Evolutionary conservation across 2,888 invertebrate genomes (phyloP), one percentile per base, ranked within the genome.

Genomic region (Ethmia dodecea): DNA sequence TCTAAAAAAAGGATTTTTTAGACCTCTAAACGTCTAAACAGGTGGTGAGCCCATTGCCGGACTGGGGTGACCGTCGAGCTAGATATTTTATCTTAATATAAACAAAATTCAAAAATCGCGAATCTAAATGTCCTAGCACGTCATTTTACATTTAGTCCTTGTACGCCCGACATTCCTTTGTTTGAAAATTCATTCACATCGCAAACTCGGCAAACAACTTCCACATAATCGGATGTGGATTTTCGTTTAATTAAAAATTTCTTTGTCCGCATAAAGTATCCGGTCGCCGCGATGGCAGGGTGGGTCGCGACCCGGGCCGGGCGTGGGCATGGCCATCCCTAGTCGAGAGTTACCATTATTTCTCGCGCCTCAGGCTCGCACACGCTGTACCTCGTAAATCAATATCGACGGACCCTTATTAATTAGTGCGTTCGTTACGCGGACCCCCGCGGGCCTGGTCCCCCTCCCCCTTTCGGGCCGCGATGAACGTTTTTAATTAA

Each of bases 381-480:
- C 61, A 65, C 70, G 67, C 64, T 62, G 60, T 55, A 55, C 74
- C 65, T 71, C 78, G 78, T 83, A 78, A 84, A 84, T 84, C 83
- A 83, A 84, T 84, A 84, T 83, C 78, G 78, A 64, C 77, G 74
- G 79, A 77, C 81, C 81, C 79, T 80, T 80, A 83, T 83, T 84
- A 84, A 84, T 84, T 84, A 83, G 81, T 79, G 80, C 80, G 81
- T 81, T 79, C 76, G 69, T 65, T 66, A 65, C 71, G 66, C 60
- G 64, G 63, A 65, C 68, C 61, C 63, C 61, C 63, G 61, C 61
- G 53, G 52, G 47, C 45, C 48, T 38, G 31, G 45, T 28, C 40
- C 37, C 42, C 42, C 29, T 37, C 15, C n/a, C 31, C 33, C 32
- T 39, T 28, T 38, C 39, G 47, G 52, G 43, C 49, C 54, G 55